Conservation (phyloP, 2,888 invertebrate species). For the Polydrusus cervinus region DNA sequence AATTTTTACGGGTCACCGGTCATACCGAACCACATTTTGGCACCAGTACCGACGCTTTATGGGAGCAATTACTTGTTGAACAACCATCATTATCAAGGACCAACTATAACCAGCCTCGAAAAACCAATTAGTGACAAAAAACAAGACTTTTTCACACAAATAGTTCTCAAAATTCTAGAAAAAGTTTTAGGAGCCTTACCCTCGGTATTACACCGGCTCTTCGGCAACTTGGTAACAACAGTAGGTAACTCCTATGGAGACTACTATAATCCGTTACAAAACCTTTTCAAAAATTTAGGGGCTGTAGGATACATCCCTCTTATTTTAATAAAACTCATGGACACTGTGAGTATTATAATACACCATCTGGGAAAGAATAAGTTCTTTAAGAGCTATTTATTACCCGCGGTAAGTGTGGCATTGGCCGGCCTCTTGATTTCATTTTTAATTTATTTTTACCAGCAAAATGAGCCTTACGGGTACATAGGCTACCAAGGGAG, state of each 20-base stretch:
- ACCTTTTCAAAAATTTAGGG: conserved; percentile 63
- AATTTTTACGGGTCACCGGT: conserved; percentile 16
- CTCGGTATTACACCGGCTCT: conserved; percentile 61
- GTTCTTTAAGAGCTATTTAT: conserved; percentile 66
- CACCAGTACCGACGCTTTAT: not conserved
- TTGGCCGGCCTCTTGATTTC: conserved; percentile 64
- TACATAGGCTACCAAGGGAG: conserved; percentile 33
- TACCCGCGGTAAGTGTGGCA: conserved; percentile 60
- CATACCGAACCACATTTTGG: conserved; percentile 25
- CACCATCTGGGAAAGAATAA: conserved; percentile 65
- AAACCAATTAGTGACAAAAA: conserved; percentile 27
- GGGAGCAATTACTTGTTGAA: not conserved
- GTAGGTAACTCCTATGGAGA: conserved; percentile 55
- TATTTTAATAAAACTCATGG: conserved; percentile 64
- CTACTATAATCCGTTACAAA: conserved; percentile 57
- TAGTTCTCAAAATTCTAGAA: conserved; percentile 65
- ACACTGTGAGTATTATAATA: conserved; percentile 63
- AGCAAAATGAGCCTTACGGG: conserved; percentile 57
- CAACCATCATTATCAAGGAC: not conserved
- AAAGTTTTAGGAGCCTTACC: conserved; percentile 65
- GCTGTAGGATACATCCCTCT: conserved; percentile 66
- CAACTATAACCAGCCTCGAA: not conserved
- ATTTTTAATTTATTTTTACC: conserved; percentile 68
- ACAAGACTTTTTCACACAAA: conserved; percentile 54
- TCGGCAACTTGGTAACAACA: conserved; percentile 59